phyloP scores from a whole-genome alignment of 2,797 vertebrate genomes.

The Micromesistius poutassou region DNA sequence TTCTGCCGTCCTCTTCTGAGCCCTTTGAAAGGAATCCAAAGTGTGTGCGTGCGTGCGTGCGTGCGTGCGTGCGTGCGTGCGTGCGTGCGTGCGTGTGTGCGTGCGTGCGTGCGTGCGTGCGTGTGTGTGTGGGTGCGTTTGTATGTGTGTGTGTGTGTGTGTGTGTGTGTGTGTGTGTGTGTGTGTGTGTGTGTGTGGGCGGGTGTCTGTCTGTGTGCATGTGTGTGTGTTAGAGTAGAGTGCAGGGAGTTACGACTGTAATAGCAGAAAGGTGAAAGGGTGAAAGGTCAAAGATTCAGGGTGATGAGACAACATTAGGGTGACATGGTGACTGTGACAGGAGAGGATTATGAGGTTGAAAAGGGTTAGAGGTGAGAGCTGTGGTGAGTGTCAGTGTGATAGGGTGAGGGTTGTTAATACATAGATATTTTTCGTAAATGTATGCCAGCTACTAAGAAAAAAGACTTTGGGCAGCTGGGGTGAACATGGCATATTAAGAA shows the following conservation, averaged over 20 bases:
- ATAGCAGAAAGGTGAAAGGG: neutral
- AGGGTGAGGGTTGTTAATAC: neutral
- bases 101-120: no score
- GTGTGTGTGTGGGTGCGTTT: no score
- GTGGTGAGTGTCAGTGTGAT: neutral
- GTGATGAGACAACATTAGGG: neutral
- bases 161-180: no score
- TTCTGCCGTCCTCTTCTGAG: neutral
- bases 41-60: neutral
- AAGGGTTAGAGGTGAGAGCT: no score
- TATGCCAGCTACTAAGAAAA: neutral
- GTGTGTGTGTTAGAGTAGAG: no score
- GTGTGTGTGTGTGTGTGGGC: no score
- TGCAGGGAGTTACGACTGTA: neutral
- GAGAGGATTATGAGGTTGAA: neutral
- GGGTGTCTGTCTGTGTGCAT: no score
- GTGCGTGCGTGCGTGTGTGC: neutral
- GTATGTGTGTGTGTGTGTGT: no score
- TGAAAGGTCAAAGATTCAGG: neutral
- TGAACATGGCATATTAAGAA: neutral
- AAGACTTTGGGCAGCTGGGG: neutral
- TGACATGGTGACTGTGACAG: neutral
- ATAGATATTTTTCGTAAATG: neutral
- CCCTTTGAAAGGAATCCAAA: neutral
- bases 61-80: neutral